Evolutionary conservation across 2,797 vertebrate genomes (phyloP).

Genomic region (Triplophysa yarkandensis): DNA sequence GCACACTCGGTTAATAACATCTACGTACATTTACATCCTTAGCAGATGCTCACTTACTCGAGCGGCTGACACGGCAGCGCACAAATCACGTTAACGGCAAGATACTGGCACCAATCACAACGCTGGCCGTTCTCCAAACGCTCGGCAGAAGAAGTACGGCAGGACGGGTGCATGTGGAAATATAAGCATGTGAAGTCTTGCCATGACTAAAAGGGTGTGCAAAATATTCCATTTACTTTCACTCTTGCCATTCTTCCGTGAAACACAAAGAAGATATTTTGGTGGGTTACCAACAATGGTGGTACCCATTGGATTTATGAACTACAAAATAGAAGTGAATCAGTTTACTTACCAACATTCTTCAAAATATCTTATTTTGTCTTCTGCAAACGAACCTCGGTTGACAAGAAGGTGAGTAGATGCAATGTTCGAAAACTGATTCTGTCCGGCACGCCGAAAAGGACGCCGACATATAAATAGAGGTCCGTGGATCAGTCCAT

Average conservation of each 20-base stretch:
- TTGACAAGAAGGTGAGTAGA: no score
- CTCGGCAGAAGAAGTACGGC: background rate
- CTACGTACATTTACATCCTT: conserved; percentile 9
- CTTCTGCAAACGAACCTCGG: no score
- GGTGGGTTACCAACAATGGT: no score
- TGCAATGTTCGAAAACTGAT: no score
- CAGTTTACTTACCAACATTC: no score
- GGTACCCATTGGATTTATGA: no score
- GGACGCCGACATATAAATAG: conserved; percentile 13
- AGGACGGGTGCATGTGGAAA: background rate
- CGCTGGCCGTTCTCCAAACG: conserved; percentile 7
- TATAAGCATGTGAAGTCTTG: background rate
- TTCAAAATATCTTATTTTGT: no score
- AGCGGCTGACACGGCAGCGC: background rate
- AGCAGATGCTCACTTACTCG: conserved; percentile 25
- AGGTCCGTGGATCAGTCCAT: background rate
- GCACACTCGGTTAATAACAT: background rate
- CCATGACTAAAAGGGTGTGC: no score
- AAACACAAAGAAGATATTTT: no score
- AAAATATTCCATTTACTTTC: no score
- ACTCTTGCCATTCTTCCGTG: no score
- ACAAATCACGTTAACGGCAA: conserved; percentile 32
- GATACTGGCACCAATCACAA: conserved; percentile 20
- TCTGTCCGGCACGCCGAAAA: conserved; percentile 4
- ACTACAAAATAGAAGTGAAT: no score